Evolutionary conservation across 2,113 vertebrate genomes (phyloP).

Genomic region (Daphoenositta chrysoptera): DNA sequence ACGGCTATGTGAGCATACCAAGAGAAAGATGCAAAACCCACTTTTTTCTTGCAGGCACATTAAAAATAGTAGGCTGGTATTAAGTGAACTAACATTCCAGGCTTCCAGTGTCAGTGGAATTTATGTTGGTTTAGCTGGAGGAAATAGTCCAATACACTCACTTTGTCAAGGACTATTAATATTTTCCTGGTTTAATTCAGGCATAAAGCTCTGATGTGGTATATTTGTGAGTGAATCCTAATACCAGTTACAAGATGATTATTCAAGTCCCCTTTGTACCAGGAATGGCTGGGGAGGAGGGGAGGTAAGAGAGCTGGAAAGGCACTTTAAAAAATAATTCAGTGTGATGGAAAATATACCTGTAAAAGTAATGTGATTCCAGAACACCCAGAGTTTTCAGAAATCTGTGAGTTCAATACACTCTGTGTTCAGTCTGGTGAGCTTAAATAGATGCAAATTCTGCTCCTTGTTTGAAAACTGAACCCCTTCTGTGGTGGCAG

Average conservation of each 20-base stretch:
- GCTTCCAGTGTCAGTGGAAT: not conserved
- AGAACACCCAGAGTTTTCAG: not conserved
- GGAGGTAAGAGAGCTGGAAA: not conserved
- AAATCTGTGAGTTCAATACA: not conserved
- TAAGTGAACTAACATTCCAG: not conserved
- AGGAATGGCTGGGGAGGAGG: not conserved
- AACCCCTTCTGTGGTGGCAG: not conserved
- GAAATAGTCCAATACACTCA: not conserved
- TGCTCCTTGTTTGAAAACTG: not conserved
- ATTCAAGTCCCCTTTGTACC: not conserved
- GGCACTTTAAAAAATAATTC: not conserved
- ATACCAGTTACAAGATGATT: not conserved
- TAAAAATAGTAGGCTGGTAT: not conserved
- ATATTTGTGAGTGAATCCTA: not conserved
- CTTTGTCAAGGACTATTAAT: not conserved
- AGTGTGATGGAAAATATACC: not conserved
- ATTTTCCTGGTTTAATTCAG: not conserved
- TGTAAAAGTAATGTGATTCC: not conserved
- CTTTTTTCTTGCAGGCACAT: not conserved
- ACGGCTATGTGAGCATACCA: fast-evolving
- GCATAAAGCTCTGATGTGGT: not conserved
- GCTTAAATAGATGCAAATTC: not conserved
- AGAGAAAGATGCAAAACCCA: fast-evolving
- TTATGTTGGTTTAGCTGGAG: not conserved
- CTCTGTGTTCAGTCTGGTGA: not conserved